phyloP scores from a whole-genome alignment of 1,140 invertebrate species.

The Palaemon carinicauda region DNA sequence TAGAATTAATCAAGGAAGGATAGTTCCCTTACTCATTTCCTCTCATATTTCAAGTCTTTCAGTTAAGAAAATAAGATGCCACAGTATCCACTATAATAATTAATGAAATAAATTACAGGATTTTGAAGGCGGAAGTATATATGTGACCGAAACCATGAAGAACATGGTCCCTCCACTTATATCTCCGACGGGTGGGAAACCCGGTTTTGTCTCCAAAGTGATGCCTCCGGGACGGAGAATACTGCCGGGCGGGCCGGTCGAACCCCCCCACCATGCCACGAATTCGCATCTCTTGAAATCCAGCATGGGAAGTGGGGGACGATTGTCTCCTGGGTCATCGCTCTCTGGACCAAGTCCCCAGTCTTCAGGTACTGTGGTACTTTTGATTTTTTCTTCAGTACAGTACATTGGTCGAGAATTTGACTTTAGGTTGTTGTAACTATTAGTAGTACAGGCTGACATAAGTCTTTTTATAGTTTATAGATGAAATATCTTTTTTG shows the following conservation, averaged over 20 bases:
- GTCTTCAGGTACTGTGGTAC: slow-evolving; percentile 38
- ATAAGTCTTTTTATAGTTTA: too few species aligned
- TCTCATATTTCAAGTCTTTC: too few species aligned
- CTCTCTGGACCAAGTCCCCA: slow-evolving; percentile 29
- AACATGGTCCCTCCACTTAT: slow-evolving; percentile 45
- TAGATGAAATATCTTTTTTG: too few species aligned
- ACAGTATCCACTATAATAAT: too few species aligned
- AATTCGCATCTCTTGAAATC: slow-evolving; percentile 32
- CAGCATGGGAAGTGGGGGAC: slow-evolving; percentile 10
- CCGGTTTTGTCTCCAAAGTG: slow-evolving; percentile 7
- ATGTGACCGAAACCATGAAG: slow-evolving; percentile 36
- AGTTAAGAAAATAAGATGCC: too few species aligned
- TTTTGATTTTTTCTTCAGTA: too few species aligned
- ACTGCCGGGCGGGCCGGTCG: background rate
- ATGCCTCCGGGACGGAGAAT: slow-evolving; percentile 46
- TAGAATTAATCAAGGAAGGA: too few species aligned
- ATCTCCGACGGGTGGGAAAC: slow-evolving; percentile 27
- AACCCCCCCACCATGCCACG: slow-evolving; percentile 36
- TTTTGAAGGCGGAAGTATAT: slow-evolving; percentile 34
- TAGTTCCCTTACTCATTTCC: too few species aligned
- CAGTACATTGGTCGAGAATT: too few species aligned
- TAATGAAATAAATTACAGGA: background rate
- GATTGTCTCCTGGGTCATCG: slow-evolving; percentile 30
- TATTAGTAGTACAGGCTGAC: too few species aligned
- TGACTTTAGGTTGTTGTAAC: too few species aligned